Conservation (phyloP, 2,797 vertebrate genomes). For the Buceros bicornis region DNA sequence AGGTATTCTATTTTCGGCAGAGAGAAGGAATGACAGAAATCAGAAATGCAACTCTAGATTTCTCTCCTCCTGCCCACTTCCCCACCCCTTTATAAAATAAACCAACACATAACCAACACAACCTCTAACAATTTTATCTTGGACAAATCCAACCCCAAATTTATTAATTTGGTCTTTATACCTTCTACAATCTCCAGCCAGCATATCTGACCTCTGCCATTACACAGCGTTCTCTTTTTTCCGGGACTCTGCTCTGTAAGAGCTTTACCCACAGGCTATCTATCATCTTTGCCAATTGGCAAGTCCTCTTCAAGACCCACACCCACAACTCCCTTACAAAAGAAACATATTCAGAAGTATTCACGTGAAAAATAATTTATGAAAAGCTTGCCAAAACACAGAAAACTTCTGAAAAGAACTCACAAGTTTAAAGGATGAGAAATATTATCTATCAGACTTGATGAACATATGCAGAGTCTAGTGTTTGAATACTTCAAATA, state of each 20-base stretch:
- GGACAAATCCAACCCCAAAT: neutral
- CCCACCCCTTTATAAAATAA: neutral
- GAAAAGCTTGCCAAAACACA: neutral
- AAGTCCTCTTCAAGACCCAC: neutral
- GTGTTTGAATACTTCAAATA: neutral
- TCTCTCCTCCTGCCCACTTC: neutral
- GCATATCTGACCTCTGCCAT: neutral
- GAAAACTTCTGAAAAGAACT: neutral
- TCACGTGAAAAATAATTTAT: neutral
- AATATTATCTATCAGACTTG: neutral
- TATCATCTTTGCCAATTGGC: neutral
- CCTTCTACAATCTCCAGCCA: neutral
- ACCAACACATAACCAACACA: neutral
- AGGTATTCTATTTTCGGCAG: neutral
- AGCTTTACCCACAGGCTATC: neutral
- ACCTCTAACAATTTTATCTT: neutral
- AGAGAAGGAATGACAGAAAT: neutral
- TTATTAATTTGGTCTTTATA: neutral
- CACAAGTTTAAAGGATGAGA: neutral
- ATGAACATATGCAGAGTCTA: neutral
- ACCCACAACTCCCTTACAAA: neutral
- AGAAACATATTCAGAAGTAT: neutral
- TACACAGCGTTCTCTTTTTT: neutral
- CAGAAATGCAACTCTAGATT: neutral
- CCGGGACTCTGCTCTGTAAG: accelerated